Conservation (phyloP, 2,113 vertebrate species). For the Stomatorhinus ivindoensis region DNA sequence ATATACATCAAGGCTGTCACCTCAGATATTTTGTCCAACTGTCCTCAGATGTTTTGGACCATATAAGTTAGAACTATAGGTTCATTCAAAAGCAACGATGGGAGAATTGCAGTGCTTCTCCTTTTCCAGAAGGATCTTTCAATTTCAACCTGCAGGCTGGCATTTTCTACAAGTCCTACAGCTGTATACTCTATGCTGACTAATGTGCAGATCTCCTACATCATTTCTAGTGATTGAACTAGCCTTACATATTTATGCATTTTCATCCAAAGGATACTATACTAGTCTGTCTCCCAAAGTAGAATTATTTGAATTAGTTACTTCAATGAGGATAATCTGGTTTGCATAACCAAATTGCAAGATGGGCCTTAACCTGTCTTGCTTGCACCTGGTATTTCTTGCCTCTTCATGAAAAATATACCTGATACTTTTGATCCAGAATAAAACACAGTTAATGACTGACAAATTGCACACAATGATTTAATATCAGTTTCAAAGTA, state of each 20-base stretch:
- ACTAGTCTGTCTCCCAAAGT: background rate
- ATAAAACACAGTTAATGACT: background rate
- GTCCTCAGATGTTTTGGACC: background rate
- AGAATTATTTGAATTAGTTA: background rate
- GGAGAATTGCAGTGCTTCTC: background rate
- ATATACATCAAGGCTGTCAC: background rate
- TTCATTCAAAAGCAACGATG: background rate
- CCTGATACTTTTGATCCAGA: background rate
- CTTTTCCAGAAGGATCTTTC: background rate
- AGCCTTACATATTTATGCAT: background rate
- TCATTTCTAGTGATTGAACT: background rate
- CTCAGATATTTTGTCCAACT: background rate
- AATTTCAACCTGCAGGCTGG: background rate
- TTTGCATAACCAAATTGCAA: background rate
- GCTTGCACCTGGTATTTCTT: background rate
- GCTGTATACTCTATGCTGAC: background rate
- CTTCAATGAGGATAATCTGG: background rate
- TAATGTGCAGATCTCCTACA: background rate
- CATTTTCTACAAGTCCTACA: background rate
- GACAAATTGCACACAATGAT: background rate
- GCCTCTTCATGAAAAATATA: background rate
- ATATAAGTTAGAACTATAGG: background rate
- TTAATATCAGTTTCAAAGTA: background rate
- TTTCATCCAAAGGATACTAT: background rate
- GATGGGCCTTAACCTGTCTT: background rate